Evolutionary conservation across 1,140 invertebrate species (phyloP).

Genomic region (Diploscapter pachys): DNA sequence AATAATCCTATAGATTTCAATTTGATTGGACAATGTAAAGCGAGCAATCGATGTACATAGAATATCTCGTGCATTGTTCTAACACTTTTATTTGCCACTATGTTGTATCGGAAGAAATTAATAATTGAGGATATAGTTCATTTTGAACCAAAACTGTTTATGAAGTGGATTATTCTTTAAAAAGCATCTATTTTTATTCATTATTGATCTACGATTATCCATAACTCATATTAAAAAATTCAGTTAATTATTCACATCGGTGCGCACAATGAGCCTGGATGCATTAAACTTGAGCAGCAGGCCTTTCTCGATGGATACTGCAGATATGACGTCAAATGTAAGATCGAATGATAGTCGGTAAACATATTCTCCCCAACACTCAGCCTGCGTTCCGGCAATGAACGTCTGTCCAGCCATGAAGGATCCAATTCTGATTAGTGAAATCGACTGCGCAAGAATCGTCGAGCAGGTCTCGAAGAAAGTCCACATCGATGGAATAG

Average conservation of each 20-base stretch:
- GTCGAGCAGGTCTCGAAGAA: not conserved
- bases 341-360: not conserved
- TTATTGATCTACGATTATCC: not conserved
- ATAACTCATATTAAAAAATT: not conserved
- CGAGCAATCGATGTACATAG: too few relatives aligned
- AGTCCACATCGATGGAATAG: not conserved
- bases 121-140: not conserved
- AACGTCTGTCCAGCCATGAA: not conserved
- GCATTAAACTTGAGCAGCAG: conserved; percentile 15
- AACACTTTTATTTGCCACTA: not conserved
- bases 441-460: conserved; percentile 4
- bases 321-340: conserved; percentile 11
- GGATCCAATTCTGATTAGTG: not conserved
- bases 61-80: not conserved
- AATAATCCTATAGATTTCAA: too few relatives aligned
- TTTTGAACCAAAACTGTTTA: not conserved
- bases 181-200: not conserved
- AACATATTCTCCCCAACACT: too few relatives aligned
- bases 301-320: conserved; percentile 15
- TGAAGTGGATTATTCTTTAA: not conserved
- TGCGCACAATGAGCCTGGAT: conserved; percentile 4
- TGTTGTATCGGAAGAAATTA: not conserved
- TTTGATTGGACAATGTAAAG: too few relatives aligned
- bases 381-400: not conserved
- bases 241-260: conserved; percentile 19